Conservation (phyloP, 2,797 vertebrate species). For the Chloroceryle inda region DNA sequence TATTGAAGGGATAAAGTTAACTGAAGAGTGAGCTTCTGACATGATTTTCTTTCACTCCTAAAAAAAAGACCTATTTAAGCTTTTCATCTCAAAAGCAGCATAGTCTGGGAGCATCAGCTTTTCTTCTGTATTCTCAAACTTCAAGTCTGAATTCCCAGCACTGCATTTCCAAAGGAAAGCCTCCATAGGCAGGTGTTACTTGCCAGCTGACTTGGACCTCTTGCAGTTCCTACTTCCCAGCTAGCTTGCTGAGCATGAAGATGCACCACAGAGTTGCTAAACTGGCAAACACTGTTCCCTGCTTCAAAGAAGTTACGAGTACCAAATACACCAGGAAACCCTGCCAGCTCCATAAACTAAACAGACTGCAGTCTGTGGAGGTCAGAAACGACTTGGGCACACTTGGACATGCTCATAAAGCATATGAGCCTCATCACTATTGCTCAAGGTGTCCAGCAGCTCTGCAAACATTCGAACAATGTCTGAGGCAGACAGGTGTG, state of each 20-base stretch:
- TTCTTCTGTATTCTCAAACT: background rate
- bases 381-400: slow-evolving; percentile 22
- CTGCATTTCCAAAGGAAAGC: background rate
- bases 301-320: slow-evolving; percentile 19
- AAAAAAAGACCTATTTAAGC: background rate
- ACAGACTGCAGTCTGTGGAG: background rate
- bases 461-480: background rate
- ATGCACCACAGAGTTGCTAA: background rate
- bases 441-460: slow-evolving; percentile 34
- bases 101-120: background rate
- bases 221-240: background rate
- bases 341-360: background rate
- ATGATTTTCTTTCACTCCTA: background rate
- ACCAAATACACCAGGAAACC: background rate
- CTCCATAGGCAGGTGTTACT: background rate
- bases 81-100: background rate
- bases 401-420: slow-evolving; percentile 19
- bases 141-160: background rate
- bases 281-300: background rate
- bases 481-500: slow-evolving; percentile 18
- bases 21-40: background rate
- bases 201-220: slow-evolving; percentile 1
- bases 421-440: background rate
- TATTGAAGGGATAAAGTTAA: background rate
- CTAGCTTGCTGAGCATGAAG: rapidly evolving